These are phyloP conservation scores for Siderastrea radians DNA, from an alignment of 92 coral and sea anemone genomes.

Conservation along the genomic window DNA sequence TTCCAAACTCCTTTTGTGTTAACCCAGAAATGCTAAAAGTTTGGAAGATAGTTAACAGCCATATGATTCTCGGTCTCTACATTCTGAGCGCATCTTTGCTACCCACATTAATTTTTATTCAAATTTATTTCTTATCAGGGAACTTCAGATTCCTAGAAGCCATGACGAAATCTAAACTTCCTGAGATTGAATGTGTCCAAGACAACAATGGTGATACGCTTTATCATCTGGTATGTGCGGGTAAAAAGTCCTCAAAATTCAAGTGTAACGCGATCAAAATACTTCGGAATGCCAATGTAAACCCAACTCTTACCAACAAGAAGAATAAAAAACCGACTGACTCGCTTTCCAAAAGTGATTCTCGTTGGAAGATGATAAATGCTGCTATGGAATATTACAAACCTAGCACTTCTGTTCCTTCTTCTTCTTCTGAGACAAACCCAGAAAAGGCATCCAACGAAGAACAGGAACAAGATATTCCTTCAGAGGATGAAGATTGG, in stretches of 20 bases:
- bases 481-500: background rate
- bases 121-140: slow-evolving; percentile 38
- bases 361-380: slow-evolving; percentile 63
- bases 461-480: background rate
- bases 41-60: slow-evolving; percentile 32
- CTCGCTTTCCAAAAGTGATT: slow-evolving; percentile 33
- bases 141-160: slow-evolving; percentile 43
- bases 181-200: slow-evolving; percentile 54
- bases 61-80: background rate
- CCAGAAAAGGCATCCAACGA: slow-evolving; percentile 8
- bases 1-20: too few relatives aligned
- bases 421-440: background rate
- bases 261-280: slow-evolving; percentile 62
- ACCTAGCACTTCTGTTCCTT: background rate
- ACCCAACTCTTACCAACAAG: slow-evolving; percentile 68
- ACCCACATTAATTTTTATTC: background rate
- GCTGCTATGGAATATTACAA: slow-evolving; percentile 46
- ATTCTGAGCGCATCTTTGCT: background rate
- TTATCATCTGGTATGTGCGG: slow-evolving; percentile 61
- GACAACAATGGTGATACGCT: slow-evolving; percentile 60
- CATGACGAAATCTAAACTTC: slow-evolving; percentile 47
- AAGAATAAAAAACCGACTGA: slow-evolving; percentile 48
- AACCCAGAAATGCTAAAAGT: background rate
- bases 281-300: slow-evolving; percentile 63
- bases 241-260: slow-evolving; percentile 31